These are phyloP conservation scores for Nomada goodeniana DNA, from an alignment of 2,888 invertebrate genomes.

Conservation along the genomic window DNA sequence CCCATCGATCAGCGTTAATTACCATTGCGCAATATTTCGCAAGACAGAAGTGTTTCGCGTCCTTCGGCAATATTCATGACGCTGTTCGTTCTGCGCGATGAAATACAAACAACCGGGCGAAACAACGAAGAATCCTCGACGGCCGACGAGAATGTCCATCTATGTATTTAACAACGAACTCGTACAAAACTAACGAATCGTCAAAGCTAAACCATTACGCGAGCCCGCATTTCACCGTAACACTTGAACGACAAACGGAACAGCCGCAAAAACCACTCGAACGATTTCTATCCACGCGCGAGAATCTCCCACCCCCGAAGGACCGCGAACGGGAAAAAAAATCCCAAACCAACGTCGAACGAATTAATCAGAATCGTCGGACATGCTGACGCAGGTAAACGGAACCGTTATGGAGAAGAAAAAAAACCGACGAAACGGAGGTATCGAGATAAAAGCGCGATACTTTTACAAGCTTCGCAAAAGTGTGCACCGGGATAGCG, in stretches of 20 bases:
- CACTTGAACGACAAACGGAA: background rate
- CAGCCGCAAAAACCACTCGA: background rate
- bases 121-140: no score
- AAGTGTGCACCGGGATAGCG: background rate
- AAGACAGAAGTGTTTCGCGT: background rate
- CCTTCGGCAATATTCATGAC: slow-evolving; percentile 41
- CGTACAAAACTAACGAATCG: slow-evolving; percentile 6
- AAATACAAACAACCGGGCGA: background rate
- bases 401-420: background rate
- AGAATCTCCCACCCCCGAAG: background rate
- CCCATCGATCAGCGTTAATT: slow-evolving; percentile 32
- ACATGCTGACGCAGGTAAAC: no score
- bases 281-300: background rate
- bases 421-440: background rate
- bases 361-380: slow-evolving; percentile 2
- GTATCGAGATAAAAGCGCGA: slow-evolving; percentile 4
- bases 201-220: background rate
- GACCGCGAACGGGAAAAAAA: background rate
- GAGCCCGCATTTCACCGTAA: background rate
- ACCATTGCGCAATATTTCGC: slow-evolving; percentile 39
- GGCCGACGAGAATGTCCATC: background rate
- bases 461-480: slow-evolving; percentile 23
- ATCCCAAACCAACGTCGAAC: background rate
- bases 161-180: background rate
- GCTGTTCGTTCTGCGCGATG: background rate